Evolutionary conservation across 1,140 invertebrate species (phyloP).

Genomic region (Conus betulinus): DNA sequence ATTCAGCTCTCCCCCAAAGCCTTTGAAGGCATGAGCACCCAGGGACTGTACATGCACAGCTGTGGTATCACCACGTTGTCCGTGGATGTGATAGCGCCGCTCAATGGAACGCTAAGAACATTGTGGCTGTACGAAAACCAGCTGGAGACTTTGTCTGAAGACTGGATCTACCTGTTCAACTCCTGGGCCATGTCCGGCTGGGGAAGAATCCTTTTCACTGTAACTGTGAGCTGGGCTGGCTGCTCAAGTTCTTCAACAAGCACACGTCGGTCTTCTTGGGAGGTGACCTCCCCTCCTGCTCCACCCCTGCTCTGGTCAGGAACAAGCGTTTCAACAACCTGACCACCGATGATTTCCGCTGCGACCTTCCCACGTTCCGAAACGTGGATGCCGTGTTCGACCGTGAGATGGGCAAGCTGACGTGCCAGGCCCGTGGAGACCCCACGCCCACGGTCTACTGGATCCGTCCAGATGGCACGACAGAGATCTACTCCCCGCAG

Average conservation of each 20-base stretch:
- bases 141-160: conserved; percentile 61
- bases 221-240: conserved; percentile 72
- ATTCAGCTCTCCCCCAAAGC: conserved; percentile 66
- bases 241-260: conserved; percentile 66
- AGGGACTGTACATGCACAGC: conserved; percentile 71
- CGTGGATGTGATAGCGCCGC: conserved; percentile 64
- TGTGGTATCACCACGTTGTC: conserved; percentile 65
- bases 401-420: conserved; percentile 63
- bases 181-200: conserved; percentile 69
- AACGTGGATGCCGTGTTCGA: conserved; percentile 72
- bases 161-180: conserved; percentile 66
- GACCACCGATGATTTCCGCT: conserved; percentile 69
- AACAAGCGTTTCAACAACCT: conserved; percentile 63
- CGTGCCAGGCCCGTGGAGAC: conserved; percentile 71
- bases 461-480: conserved; percentile 67
- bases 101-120: conserved; percentile 68
- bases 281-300: conserved; percentile 64
- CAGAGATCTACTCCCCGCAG: conserved; percentile 59
- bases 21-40: conserved; percentile 69
- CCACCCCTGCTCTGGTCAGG: conserved; percentile 58
- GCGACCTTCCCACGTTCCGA: conserved; percentile 72
- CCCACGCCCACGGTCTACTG: conserved; percentile 72
- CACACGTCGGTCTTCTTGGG: conserved; percentile 61
- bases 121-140: conserved; percentile 73
- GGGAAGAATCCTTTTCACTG: conserved; percentile 73